Conservation (phyloP, 2,113 vertebrate species). For the Esox niger region DNA sequence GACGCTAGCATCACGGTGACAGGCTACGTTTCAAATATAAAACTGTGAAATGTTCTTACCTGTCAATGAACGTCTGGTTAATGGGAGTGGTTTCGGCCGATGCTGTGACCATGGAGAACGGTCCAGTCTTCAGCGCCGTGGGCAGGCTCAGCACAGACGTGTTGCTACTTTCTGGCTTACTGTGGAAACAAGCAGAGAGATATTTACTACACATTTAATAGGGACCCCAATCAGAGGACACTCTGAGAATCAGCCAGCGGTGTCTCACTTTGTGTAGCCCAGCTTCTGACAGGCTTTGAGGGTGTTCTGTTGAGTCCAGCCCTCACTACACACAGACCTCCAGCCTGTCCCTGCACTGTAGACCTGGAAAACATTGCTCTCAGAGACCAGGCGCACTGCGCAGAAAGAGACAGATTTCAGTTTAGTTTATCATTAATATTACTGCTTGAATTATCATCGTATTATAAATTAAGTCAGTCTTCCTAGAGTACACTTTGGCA, state of each 20-base stretch:
- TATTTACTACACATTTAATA: background rate
- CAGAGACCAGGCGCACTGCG: constrained; percentile 68
- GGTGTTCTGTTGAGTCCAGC: constrained; percentile 74
- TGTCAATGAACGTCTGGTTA: constrained; percentile 45
- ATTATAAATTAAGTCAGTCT: no score
- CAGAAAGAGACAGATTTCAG: background rate
- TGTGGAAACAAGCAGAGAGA: constrained; percentile 23
- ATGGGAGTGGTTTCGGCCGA: constrained; percentile 27
- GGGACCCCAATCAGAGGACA: background rate
- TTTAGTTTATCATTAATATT: no score
- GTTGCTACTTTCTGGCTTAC: constrained; percentile 37
- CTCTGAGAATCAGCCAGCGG: background rate
- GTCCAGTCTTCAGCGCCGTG: constrained; percentile 36
- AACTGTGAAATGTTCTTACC: constrained; percentile 41
- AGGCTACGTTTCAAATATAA: background rate
- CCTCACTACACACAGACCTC: constrained; percentile 78
- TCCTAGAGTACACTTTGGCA: no score
- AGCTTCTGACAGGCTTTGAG: constrained; percentile 78
- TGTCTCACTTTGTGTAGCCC: constrained; percentile 80
- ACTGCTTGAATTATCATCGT: no score
- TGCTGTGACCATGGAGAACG: constrained; percentile 47
- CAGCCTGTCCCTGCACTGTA: constrained; percentile 62
- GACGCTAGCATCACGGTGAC: background rate
- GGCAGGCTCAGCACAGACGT: constrained; percentile 32
- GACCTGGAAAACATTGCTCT: constrained; percentile 78